Base-by-base conservation (phyloP, 2,113 vertebrate genomes). In the Formicarius rufipectus region DNA sequence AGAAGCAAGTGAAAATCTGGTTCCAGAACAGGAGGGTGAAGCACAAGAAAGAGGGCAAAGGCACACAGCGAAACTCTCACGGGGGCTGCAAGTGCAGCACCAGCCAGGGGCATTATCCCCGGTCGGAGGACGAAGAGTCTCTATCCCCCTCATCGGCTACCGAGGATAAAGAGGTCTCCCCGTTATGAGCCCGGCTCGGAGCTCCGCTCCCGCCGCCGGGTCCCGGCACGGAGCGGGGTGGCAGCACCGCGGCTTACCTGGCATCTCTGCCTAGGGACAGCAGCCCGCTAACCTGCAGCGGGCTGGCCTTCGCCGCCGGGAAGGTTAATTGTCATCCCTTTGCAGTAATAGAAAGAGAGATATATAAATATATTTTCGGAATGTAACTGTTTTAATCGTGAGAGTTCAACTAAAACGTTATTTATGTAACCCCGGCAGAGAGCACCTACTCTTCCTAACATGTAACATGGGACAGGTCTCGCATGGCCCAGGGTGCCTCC, bases 1-100 rank as follows among this genome's bases (percentile, higher is more conserved):
- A 99, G 98, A 99, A 99, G 77, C 99, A 99, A 95, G 99, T 99
- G 96, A 99, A 99, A 95, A 99, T 99, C 97, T 99, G 99, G 99
- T 99, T 99, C 95, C 99, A 99, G 96, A 99, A 99, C 96, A 98
- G 99, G 82, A 97, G 99, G 14, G 99, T 99, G 86, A 99, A 99
- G 91, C 99, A 99, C 98, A 99, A 99, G 98, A 99, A 99, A 87
- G 99, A 99, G 93, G 99, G 99, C 71, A 99, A 99, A 90, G 98
- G 99, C 60, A 97, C 98, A 8, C 99, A 98, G 84, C 98, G 99
- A 87, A 99, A 98, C 96, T 96, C 97, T 42, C 99, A 99, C 94
- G 96, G 98, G 40, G 98, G 98, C 42, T 99, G 99, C 98, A 99
- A 99, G 96, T 99, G 99, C 98, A 92, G 98, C 28, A 97, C 97